These are phyloP conservation scores for Tenualosa thibaudeaui DNA, from an alignment of 2,797 vertebrate species.

Conservation along the genomic window DNA sequence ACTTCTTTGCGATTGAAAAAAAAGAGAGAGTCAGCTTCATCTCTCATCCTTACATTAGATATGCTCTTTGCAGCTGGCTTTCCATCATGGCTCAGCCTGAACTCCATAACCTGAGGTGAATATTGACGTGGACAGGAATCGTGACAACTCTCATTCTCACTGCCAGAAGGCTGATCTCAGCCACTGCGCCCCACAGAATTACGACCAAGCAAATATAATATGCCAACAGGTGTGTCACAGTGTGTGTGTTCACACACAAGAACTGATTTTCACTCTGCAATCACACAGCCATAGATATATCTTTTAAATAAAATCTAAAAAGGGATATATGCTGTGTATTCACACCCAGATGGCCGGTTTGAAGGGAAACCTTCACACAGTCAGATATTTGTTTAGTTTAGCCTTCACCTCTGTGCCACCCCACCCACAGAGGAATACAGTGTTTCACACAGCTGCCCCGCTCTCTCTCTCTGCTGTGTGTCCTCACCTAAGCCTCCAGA, in stretches of 20 bases:
- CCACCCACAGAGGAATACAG: not conserved
- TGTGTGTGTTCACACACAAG: not conserved
- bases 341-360: not conserved
- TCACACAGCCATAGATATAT: not conserved
- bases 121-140: conserved; percentile 5
- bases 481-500: conserved; percentile 33
- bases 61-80: conserved; percentile 47
- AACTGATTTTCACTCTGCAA: not conserved
- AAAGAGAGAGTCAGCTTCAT: conserved; percentile 34
- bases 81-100: conserved; percentile 36
- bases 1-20: conserved; percentile 38
- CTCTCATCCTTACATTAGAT: conserved; percentile 43
- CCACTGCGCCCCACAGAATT: not conserved
- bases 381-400: not conserved
- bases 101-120: conserved; percentile 26
- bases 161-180: conserved; percentile 1
- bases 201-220: not conserved
- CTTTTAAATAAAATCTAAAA: not conserved
- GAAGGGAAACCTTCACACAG: not conserved
- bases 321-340: not conserved
- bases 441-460: not conserved
- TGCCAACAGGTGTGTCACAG: not conserved
- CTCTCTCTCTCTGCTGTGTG: conserved; percentile 16
- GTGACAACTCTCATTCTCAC: not conserved
- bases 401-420: not conserved